Base-by-base conservation (phyloP, 1,140 invertebrate genomes). In the Heliconius himera region DNA sequence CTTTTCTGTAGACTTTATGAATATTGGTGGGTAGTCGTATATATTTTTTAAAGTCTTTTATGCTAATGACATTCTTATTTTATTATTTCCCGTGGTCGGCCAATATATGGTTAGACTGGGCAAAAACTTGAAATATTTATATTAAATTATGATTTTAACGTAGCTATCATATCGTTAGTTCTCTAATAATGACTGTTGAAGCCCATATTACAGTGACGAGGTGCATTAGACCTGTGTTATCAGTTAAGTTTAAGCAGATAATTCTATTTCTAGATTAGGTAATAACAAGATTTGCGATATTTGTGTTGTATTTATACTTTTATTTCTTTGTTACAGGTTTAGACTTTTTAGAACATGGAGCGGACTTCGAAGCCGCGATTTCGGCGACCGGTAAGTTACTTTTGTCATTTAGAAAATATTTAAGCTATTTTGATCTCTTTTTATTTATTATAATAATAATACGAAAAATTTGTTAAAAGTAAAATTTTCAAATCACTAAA, bases 301-400 rank as follows among this genome's bases (percentile, higher is more conserved):
- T 60, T 38, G 13, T 73, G 41, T 20, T 79, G 51, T 80, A 74
- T 77, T 74, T 36, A 81, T 77, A 46, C 9, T 13, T 56, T 77
- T 74, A 60, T 82, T 81, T 66, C 76, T 74, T 78, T 81, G 22
- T 93, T 91, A 84, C 89, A 96, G 96, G 96, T 91, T 95, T 96
- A 93, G 96, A 96, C 92, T 96, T 96, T 91, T 95, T 96, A 89
- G 96, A 96, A 89, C 96, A 96, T 95, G 96, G 96, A 87, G 96
- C 96, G 87, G 96, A 96, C 90, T 97, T 96, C 93, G 96, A 97
- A 93, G 95, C 96, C 88, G 96, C 96, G 74, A 96, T 97, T 84
- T 96, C 96, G 88, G 95, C 96, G 81, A 96, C 96, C 93, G 96
- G 96, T 96, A 92, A 95, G 92, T 66, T 66, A 29, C 0, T 66